phyloP scores from a whole-genome alignment of 1,140 invertebrate species.

The Gonatopus flavifemur region DNA sequence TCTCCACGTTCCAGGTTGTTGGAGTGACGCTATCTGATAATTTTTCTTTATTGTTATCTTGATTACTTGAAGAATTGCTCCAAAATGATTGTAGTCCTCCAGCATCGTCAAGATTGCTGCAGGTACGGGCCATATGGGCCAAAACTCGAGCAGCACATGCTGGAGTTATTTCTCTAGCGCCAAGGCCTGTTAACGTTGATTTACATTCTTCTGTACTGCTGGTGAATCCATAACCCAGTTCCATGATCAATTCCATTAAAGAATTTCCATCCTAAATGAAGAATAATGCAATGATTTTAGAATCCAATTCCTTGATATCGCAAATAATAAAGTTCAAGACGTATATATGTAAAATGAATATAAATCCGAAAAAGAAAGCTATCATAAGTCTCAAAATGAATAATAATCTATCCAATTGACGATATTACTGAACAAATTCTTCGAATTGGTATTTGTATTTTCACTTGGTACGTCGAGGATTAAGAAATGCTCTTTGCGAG shows the following conservation, averaged over 20 bases:
- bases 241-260: slow-evolving; percentile 81
- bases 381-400: no score
- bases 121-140: slow-evolving; percentile 83
- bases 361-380: no score
- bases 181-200: slow-evolving; percentile 75
- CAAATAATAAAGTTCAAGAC: no score
- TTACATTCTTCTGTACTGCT: slow-evolving; percentile 86
- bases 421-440: no score
- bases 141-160: slow-evolving; percentile 80
- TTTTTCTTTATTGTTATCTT: slow-evolving; percentile 48
- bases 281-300: slow-evolving; percentile 1
- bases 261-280: slow-evolving; percentile 66
- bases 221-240: slow-evolving; percentile 89
- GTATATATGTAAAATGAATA: no score
- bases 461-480: no score
- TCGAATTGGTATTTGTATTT: no score
- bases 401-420: no score
- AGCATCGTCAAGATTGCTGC: slow-evolving; percentile 72
- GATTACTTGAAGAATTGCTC: slow-evolving; percentile 37
- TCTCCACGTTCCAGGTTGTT: slow-evolving; percentile 89
- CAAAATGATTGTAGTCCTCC: slow-evolving; percentile 66
- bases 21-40: slow-evolving; percentile 48
- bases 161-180: slow-evolving; percentile 74
- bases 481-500: no score
- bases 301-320: no score